These are phyloP conservation scores for Odontamblyopus rebecca DNA, from an alignment of 2,797 vertebrate species.

Conservation along the genomic window DNA sequence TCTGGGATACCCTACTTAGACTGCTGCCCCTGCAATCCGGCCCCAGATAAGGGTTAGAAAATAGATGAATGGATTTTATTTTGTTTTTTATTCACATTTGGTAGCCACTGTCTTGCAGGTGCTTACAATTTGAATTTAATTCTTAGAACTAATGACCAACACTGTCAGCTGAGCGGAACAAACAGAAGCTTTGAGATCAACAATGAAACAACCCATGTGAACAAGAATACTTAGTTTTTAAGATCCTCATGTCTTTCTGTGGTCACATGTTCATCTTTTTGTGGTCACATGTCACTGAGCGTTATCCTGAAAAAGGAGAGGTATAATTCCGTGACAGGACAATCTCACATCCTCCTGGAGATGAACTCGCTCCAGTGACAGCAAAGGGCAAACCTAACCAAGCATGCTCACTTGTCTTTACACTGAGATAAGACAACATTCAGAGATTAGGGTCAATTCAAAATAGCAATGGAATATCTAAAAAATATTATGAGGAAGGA, in stretches of 20 bases:
- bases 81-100: no score
- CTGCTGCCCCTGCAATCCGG: no score
- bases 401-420: constrained; percentile 11
- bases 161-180: background rate
- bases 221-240: constrained; percentile 23
- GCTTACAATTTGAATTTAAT: no score
- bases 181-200: background rate
- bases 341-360: constrained; percentile 35
- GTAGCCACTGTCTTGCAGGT: no score
- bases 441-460: constrained; percentile 1
- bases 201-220: background rate
- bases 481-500: background rate
- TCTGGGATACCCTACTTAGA: no score
- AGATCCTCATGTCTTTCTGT: constrained; percentile 19
- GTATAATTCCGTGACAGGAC: constrained; percentile 35
- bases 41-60: no score
- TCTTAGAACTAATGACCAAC: background rate
- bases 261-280: constrained; percentile 26
- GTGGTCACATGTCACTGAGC: constrained; percentile 36
- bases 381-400: constrained; percentile 31
- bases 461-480: background rate
- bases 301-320: constrained; percentile 36
- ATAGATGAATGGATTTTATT: no score
- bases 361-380: constrained; percentile 40
- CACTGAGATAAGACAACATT: constrained; percentile 6